phyloP scores from a whole-genome alignment of 2,797 vertebrate genomes.

The Gymnoscopelus microlampas region DNA sequence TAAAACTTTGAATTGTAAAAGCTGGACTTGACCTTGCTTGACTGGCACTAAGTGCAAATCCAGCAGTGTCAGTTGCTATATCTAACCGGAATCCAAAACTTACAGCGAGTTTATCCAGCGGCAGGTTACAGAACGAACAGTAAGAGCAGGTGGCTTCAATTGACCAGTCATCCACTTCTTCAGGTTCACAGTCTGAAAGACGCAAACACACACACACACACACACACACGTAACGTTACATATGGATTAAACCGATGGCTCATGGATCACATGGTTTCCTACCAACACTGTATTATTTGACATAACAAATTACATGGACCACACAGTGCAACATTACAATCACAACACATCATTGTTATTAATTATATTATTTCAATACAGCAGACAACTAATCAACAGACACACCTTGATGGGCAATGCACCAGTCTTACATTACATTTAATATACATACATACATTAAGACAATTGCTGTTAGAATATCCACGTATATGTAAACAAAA shows the following conservation, averaged over 20 bases:
- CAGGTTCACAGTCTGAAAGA: conserved; percentile 96
- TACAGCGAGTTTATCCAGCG: conserved; percentile 94
- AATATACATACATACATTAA: neutral
- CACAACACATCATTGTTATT: neutral
- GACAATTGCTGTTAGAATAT: no score
- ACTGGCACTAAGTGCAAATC: neutral
- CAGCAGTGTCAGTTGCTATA: neutral
- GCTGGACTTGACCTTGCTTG: neutral
- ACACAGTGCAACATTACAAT: neutral
- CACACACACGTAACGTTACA: conserved; percentile 6
- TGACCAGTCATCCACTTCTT: conserved; percentile 96
- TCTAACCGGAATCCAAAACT: conserved; percentile 66
- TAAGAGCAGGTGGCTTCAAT: conserved; percentile 89
- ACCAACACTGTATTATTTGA: no score
- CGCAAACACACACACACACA: conserved; percentile 30
- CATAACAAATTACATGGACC: neutral
- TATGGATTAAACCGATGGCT: neutral
- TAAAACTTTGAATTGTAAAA: neutral
- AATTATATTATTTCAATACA: neutral
- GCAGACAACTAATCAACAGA: neutral
- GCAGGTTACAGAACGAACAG: conserved; percentile 93
- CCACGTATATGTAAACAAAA: conserved; percentile 14
- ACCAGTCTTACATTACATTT: neutral
- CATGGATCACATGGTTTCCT: neutral
- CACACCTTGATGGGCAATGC: neutral